Evolutionary conservation across 2,888 invertebrate species (phyloP).

Genomic region (Gastrophysa polygoni): DNA sequence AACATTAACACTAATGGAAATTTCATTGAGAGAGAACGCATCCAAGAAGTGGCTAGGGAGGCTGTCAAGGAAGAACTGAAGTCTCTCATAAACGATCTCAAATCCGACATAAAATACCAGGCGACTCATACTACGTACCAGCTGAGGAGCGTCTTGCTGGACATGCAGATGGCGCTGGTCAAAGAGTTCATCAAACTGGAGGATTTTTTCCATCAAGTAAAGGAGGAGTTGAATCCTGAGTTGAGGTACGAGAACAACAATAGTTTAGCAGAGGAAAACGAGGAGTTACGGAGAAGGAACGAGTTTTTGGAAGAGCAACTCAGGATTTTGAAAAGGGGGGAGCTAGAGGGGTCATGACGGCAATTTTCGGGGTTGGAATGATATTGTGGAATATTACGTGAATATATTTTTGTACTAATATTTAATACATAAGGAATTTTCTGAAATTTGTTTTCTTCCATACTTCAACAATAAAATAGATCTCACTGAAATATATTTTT

Average conservation of each 20-base stretch:
- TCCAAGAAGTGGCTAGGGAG: conserved; percentile 27
- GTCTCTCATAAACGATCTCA: conserved; percentile 38
- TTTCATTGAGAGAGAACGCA: conserved; percentile 14
- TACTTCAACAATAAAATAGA: no score
- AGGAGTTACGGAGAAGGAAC: conserved; percentile 60
- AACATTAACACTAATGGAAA: conserved; percentile 15
- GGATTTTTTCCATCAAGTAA: conserved; percentile 40
- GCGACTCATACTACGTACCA: conserved; percentile 42
- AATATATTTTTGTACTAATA: conserved; percentile 6
- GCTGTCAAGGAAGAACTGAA: conserved; percentile 42
- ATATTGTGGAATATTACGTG: not conserved
- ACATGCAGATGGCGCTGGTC: conserved; percentile 49
- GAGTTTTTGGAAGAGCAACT: conserved; percentile 56
- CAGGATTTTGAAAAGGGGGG: conserved; percentile 7
- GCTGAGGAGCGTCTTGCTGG: conserved; percentile 46
- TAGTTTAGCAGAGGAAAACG: conserved; percentile 60
- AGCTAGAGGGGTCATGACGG: not conserved
- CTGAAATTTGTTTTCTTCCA: no score
- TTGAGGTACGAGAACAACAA: conserved; percentile 51
- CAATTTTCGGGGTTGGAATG: not conserved
- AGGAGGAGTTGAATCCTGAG: conserved; percentile 48
- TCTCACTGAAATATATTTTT: no score
- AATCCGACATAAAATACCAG: conserved; percentile 43
- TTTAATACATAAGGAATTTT: not conserved
- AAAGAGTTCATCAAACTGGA: conserved; percentile 53